Evolutionary conservation across 2,888 invertebrate genomes (phyloP).

Genomic region (Eristalis tenax): DNA sequence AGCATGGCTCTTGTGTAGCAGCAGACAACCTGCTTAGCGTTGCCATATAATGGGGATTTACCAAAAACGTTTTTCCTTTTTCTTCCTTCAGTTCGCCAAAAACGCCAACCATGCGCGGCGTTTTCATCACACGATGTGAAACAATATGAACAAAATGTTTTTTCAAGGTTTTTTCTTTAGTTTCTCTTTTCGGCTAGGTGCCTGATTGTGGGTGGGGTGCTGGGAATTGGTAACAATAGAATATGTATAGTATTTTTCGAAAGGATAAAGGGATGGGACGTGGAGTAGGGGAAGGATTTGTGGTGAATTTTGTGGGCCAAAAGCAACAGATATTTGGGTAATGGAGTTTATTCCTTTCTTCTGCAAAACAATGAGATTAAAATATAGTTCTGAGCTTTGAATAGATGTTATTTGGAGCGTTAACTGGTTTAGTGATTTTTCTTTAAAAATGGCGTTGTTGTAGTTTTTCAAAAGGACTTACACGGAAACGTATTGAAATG

Average conservation of each 20-base stretch:
- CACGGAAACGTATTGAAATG: not conserved
- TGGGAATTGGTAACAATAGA: slow-evolving; percentile 45
- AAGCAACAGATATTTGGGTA: slow-evolving; percentile 66
- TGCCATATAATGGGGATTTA: slow-evolving; percentile 58
- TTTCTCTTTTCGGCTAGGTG: slow-evolving; percentile 20
- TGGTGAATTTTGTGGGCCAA: slow-evolving; percentile 28
- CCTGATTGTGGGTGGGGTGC: not conserved
- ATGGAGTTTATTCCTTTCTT: slow-evolving; percentile 26
- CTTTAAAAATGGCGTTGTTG: not conserved
- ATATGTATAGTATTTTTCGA: slow-evolving; percentile 25
- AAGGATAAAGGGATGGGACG: slow-evolving; percentile 1
- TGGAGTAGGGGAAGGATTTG: not conserved
- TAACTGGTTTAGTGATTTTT: slow-evolving; percentile 10
- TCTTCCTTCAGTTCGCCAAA: slow-evolving; percentile 16
- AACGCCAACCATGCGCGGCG: not conserved
- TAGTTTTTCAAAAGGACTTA: not conserved
- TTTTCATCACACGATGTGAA: slow-evolving; percentile 46
- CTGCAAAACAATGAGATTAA: slow-evolving; percentile 49
- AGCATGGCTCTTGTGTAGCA: slow-evolving; percentile 57
- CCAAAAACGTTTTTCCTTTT: slow-evolving; percentile 27
- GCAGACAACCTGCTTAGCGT: slow-evolving; percentile 60
- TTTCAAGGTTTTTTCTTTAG: slow-evolving; percentile 52
- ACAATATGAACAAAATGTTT: slow-evolving; percentile 53
- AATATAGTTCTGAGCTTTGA: slow-evolving; percentile 41
- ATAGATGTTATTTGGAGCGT: slow-evolving; percentile 49